Evolutionary conservation across 2,113 vertebrate species (phyloP), one percentile per base, ranked within the genome.

Genomic region (Ophiodon elongatus): DNA sequence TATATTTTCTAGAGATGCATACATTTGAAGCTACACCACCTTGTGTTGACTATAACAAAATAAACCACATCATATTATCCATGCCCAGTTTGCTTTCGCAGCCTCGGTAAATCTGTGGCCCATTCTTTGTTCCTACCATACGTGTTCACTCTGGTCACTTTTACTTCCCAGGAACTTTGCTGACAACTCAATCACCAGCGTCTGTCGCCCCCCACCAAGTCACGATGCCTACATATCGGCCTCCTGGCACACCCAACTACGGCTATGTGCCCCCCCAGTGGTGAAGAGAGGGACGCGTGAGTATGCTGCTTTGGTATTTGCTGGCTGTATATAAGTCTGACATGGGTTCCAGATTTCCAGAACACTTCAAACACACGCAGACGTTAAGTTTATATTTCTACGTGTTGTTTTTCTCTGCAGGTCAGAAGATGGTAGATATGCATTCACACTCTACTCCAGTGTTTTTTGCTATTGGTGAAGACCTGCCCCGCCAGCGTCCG

Each of bases 201-300:
- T 95, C 96, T 45, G 97, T 99, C 47, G 95, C 97, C 81, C 96
- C 97, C 74, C 98, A 99, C 93, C 97, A 92, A 43, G 97, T 97
- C 87, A 97, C 97, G 63, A 97, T 99, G 96, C 97, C 98, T 92
- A 96, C 97, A 0, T 99, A 99, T 84, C 96, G 98, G 95, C 94
- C 95, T 73, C 96, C 97, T 80, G 97, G 97, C 94, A 98, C 97
- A 52, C 97, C 98, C 92, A 97, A 97, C 88, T 99, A 99, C 97
- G 99, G 97, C 96, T 99, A 99, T 76, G 97, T 99, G 94, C 97
- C 98, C 93, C 96, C 97, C 10, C 98, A 98, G 93, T 99, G 98
- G 98, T 99, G 97, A 99, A 96, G 91, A 87, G 87, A 89, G 92
- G 93, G 92, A 95, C 95, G 93, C 84, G 97, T 98, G 95, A 95